These are phyloP conservation scores for Pao palembangensis DNA, from an alignment of 2,113 vertebrate species.

Conservation along the genomic window DNA sequence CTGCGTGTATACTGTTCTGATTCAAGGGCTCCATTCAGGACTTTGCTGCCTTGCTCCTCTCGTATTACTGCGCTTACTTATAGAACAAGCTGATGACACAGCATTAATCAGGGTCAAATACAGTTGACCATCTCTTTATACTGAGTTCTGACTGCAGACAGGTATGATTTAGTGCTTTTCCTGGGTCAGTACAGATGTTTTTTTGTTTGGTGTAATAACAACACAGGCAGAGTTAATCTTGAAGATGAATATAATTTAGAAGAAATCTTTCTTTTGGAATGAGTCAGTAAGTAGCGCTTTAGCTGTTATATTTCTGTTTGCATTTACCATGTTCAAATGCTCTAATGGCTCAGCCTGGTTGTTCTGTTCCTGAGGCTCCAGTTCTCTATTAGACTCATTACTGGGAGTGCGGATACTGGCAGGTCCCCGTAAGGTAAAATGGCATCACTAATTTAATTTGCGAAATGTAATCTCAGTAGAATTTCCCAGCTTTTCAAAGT, in stretches of 20 bases:
- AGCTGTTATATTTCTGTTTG: slow-evolving; percentile 29
- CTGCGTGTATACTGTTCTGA: slow-evolving; percentile 32
- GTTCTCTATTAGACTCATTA: slow-evolving; percentile 29
- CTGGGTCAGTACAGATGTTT: slow-evolving; percentile 3
- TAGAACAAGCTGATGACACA: slow-evolving; percentile 70
- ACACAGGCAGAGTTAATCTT: too few species aligned
- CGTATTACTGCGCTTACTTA: slow-evolving; percentile 65
- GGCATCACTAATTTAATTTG: slow-evolving; percentile 12
- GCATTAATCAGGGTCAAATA: slow-evolving; percentile 57
- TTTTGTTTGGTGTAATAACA: too few species aligned
- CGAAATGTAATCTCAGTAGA: slow-evolving; percentile 12
- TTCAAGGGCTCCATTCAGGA: slow-evolving; percentile 64
- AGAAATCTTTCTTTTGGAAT: not conserved
- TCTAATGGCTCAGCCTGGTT: slow-evolving; percentile 25
- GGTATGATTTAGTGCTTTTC: slow-evolving; percentile 39
- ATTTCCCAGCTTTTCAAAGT: not conserved
- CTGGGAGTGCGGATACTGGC: slow-evolving; percentile 12
- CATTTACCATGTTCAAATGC: slow-evolving; percentile 21
- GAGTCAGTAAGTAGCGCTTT: slow-evolving; percentile 30
- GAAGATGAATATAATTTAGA: too few species aligned
- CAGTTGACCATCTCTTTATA: slow-evolving; percentile 42
- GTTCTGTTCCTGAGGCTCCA: slow-evolving; percentile 12
- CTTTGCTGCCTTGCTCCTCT: slow-evolving; percentile 63
- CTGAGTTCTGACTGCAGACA: slow-evolving; percentile 62
- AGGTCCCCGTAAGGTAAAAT: slow-evolving; percentile 8